Base-by-base conservation (phyloP, 2,113 vertebrate genomes). In the Heloderma charlesbogerti region DNA sequence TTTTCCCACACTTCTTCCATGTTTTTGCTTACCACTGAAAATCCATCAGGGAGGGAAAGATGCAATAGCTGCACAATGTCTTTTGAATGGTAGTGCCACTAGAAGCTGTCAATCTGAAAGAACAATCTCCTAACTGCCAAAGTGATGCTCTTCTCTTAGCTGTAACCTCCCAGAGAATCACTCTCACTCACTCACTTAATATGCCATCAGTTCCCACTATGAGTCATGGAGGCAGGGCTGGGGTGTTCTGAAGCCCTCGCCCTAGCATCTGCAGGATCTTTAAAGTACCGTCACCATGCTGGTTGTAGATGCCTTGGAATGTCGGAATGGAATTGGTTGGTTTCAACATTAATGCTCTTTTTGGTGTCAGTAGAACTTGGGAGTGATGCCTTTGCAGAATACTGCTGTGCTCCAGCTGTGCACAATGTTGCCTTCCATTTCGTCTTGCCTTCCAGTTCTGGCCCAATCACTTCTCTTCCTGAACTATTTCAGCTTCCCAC, bases 231-330 rank as follows among this genome's bases (percentile, higher is more conserved):
- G 9, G 43, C 34, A 27, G 22, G 22, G 18, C 13, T 43, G 15
- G 34, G 45, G 16, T 48, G 16, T 37, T 80, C 20, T 34, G 75
- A 80, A 48, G 60, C 31, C 60, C 43, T 75, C 7, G 22, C 86
- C 18, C 29, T 20, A 20, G 5, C 18, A 25, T 84, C 37, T 63
- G 80, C 54, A 63, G 51, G 31, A 3, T n/a, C 29, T 60, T 74
- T 37, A 40, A 29, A 54, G 67, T 31, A 69, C 57, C 9, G 25
- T 79, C 13, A 12, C 75, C 45, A 90, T 4, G 3, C 15, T 80
- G 45, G 60, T n/a, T 66, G 20, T 27, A 43, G 29, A 40, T 22
- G 16, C 63, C 54, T 79, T 2, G 79, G 77, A 37, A 0, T 0
- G 15, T 1, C 86, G 74, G 89, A 66, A 48, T 25, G 31, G 54